These are phyloP conservation scores for Cosmopolites sordidus DNA, from an alignment of 2,888 invertebrate species.

Conservation along the genomic window DNA sequence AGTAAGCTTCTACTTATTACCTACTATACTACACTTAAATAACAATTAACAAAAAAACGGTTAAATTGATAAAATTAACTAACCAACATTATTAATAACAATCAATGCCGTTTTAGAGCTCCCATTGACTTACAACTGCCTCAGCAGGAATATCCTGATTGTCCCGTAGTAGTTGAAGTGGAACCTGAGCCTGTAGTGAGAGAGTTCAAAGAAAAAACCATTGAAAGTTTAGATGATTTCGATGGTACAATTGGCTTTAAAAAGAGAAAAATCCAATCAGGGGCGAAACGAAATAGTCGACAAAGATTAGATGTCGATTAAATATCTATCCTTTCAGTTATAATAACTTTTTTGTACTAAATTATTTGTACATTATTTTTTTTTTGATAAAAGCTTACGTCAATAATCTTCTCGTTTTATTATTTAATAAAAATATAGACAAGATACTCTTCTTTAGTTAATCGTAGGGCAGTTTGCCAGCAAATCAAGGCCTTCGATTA, in stretches of 20 bases:
- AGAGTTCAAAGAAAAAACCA: constrained; percentile 60
- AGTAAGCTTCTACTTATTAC: constrained; percentile 48
- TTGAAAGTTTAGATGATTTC: constrained; percentile 53
- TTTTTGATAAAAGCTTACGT: no score
- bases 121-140: constrained; percentile 69
- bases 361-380: no score
- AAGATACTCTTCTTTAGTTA: no score
- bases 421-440: no score
- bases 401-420: no score
- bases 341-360: no score
- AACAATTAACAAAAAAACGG: no score
- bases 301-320: constrained; percentile 62
- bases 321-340: not conserved
- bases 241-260: constrained; percentile 57
- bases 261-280: constrained; percentile 60
- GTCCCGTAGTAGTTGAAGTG: constrained; percentile 43
- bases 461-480: no score
- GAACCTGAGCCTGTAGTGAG: constrained; percentile 51
- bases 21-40: not conserved
- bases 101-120: constrained; percentile 29
- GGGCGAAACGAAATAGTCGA: constrained; percentile 58
- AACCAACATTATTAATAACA: no score
- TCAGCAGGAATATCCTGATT: constrained; percentile 42
- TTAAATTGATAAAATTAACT: no score
- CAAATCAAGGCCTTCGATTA: no score